A percentile compares a stretch with the other conserved stretches of the same genome.
Conservation (phyloP, 2,888 invertebrate species). For the Drosophila anomalipes region DNA sequence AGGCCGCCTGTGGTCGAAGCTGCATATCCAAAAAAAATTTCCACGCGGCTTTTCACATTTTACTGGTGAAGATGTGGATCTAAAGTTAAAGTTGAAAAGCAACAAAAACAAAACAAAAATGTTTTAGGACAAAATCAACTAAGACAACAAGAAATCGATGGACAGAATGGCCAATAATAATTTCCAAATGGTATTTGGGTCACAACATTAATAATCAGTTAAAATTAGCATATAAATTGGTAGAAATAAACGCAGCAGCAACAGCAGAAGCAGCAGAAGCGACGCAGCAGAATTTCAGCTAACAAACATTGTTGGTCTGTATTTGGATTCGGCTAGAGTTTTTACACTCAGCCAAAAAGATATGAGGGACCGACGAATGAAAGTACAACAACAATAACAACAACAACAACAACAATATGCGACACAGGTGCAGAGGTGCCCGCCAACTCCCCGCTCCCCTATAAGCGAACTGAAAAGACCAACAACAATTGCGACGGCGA, state of each 20-base stretch:
- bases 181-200: conserved; percentile 83
- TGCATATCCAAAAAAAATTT: conserved; percentile 34
- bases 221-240: conserved; percentile 81
- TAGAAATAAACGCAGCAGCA: conserved; percentile 56
- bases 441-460: conserved; percentile 38
- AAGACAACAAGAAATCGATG: conserved; percentile 53
- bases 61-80: conserved; percentile 32
- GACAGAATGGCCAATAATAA: conserved; percentile 79
- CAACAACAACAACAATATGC: conserved; percentile 15
- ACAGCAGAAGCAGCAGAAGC: not conserved
- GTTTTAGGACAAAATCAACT: conserved; percentile 18
- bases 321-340: conserved; percentile 48
- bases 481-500: conserved; percentile 32
- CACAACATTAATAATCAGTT: conserved; percentile 83
- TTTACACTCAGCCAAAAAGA: conserved; percentile 22
- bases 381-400: conserved; percentile 46
- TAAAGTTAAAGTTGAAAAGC: conserved; percentile 22
- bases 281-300: conserved; percentile 30
- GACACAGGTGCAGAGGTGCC: conserved; percentile 49
- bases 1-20: conserved; percentile 17
- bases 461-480: conserved; percentile 5
- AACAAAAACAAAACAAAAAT: conserved; percentile 15
- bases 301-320: conserved; percentile 17
- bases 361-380: conserved; percentile 51
- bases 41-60: conserved; percentile 57